phyloP scores from a whole-genome alignment of 2,888 invertebrate genomes.

The Helobdella robusta region DNA sequence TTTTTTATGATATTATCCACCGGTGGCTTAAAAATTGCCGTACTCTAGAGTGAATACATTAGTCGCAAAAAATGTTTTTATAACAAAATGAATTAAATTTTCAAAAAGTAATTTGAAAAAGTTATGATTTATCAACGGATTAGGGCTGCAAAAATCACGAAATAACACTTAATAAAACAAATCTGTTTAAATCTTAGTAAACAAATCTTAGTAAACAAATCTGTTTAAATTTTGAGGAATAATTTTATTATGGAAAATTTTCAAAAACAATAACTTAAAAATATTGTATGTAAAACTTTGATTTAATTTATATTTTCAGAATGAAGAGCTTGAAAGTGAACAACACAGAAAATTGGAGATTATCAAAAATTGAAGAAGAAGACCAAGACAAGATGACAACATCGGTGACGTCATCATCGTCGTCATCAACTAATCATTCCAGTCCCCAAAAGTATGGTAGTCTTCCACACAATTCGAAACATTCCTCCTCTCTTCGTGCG shows the following conservation, averaged over 20 bases:
- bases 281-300: not conserved
- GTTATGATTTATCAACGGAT: too few relatives aligned
- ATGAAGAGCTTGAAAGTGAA: conserved; percentile 1
- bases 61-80: too few relatives aligned
- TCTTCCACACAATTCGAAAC: not conserved
- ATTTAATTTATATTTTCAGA: not conserved
- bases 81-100: too few relatives aligned
- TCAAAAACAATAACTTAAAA: not conserved
- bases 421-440: conserved; percentile 8
- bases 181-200: not conserved
- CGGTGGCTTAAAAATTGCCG: too few relatives aligned
- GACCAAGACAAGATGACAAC: conserved; percentile 28
- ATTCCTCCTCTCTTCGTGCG: not conserved
- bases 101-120: too few relatives aligned
- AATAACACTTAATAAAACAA: too few relatives aligned
- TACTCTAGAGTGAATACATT: too few relatives aligned
- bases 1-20: too few relatives aligned
- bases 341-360: conserved; percentile 32
- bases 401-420: not conserved
- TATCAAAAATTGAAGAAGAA: conserved; percentile 35
- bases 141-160: too few relatives aligned
- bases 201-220: not conserved
- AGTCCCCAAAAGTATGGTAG: not conserved
- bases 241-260: not conserved
- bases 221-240: not conserved